phyloP scores from a whole-genome alignment of 2,113 vertebrate genomes.

The Albula glossodonta region DNA sequence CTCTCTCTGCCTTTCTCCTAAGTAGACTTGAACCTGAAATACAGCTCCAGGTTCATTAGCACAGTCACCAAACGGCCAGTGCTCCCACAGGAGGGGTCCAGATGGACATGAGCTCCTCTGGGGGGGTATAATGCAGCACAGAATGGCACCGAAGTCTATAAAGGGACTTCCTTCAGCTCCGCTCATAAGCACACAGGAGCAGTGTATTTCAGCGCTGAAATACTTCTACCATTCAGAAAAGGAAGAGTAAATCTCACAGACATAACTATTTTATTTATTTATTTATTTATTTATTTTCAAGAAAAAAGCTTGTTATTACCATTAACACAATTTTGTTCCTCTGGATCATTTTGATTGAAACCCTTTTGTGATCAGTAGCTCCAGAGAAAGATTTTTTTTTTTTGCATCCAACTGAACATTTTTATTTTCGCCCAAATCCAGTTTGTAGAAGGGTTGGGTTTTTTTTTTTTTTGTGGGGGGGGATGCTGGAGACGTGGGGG shows the following conservation, averaged over 20 bases:
- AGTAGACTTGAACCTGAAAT: neutral
- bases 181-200: constrained; percentile 46
- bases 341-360: neutral
- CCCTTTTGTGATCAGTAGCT: neutral
- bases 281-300: no score
- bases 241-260: neutral
- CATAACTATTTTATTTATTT: neutral
- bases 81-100: constrained; percentile 51
- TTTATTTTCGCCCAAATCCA: no score
- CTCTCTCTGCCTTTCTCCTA: neutral
- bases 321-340: neutral
- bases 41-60: neutral
- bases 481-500: no score
- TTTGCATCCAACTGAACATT: no score
- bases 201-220: neutral
- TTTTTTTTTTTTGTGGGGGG: no score
- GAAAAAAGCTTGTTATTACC: neutral
- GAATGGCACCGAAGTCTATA: constrained; percentile 55
- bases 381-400: neutral
- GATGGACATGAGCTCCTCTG: neutral
- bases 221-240: neutral
- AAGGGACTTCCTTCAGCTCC: constrained; percentile 59
- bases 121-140: constrained; percentile 53
- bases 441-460: no score
- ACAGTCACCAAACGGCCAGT: constrained; percentile 27